Evolutionary conservation across 2,888 invertebrate genomes (phyloP), one percentile per base, ranked within the genome.

Genomic region (Branchipolynoe longqiensis): DNA sequence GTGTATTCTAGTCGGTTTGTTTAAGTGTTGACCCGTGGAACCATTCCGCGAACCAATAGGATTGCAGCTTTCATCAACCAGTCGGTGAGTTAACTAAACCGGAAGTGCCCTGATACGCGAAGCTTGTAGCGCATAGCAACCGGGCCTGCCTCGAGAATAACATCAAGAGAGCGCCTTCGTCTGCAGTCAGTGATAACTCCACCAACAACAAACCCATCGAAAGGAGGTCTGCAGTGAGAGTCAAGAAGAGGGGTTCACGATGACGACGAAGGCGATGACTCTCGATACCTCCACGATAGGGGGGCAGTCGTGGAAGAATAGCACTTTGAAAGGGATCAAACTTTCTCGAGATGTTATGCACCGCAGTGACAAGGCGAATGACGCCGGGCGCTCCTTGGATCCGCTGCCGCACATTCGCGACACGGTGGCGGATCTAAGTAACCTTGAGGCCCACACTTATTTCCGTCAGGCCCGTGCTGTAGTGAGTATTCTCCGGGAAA

Each of bases 331-430:
- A 89, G 91, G 90, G 74, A 91, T 93, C 84, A 93, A 93, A 90
- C 87, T 93, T 84, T 91, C 92, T 83, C 91, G 93, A 86, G 91
- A 90, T 85, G 89, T 93, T 38, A 90, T 92, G 82, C 88, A 90
- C 40, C 91, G 91, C 89, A 92, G 91, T 88, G 92, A 93, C 88
- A 91, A 91, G 89, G 89, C 90, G 83, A 90, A 90, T 87, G 91
- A 91, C 82, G 89, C 91, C 84, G 93, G 93, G n/a, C 89, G 91
- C 86, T 89, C 91, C 48, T 85, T 90, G 82, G 93, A 93, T 86
- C 93, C 93, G 1, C 87, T 93, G 40, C 93, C 93, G n/a, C 91
- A 93, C 87, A 88, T 93, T 22, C 89, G 93, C 86, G 93, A 93
- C 58, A 90, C 92, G 78, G 90, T 93, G 14, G 91, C 91, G 69